Percentiles rank a stretch among this genome's conserved stretches.
phyloP scores from a whole-genome alignment of 1,140 invertebrate species.

The Vanessa tameamea region DNA sequence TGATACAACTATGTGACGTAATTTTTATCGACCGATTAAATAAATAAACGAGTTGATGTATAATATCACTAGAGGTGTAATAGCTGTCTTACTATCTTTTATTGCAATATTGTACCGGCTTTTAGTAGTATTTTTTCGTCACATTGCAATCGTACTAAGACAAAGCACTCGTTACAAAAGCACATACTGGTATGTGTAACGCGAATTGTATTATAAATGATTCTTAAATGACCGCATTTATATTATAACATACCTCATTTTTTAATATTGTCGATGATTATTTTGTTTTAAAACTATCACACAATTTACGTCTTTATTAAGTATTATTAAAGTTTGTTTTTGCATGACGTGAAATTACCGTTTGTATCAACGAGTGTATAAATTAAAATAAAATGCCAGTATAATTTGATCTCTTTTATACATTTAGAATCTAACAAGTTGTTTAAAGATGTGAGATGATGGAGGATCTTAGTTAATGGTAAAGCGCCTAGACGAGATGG shows the following conservation, averaged over 20 bases:
- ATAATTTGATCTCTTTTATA: constrained; percentile 34
- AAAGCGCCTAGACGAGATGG: constrained; percentile 49
- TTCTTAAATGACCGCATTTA: constrained; percentile 34
- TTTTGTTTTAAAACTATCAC: not conserved
- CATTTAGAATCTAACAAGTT: constrained; percentile 14
- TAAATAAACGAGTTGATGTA: too few species aligned
- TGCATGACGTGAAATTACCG: not conserved
- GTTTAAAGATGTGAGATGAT: constrained; percentile 24
- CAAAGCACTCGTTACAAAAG: constrained; percentile 40
- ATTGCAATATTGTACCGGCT: constrained; percentile 7
- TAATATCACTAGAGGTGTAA: too few species aligned
- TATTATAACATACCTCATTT: constrained; percentile 19
- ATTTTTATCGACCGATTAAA: too few species aligned
- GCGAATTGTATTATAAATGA: constrained; percentile 40
- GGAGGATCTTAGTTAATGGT: constrained; percentile 40
- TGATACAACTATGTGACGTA: too few species aligned
- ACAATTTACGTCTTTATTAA: not conserved
- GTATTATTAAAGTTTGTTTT: not conserved
- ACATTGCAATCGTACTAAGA: constrained; percentile 25
- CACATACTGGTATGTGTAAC: constrained; percentile 32
- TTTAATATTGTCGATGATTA: constrained; percentile 7
- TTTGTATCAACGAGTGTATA: constrained; percentile 11
- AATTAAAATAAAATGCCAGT: constrained; percentile 33
- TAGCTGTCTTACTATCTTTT: not conserved
- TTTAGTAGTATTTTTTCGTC: constrained; percentile 28